Conservation (phyloP, 2,113 vertebrate species). For the Dasyurus viverrinus region DNA sequence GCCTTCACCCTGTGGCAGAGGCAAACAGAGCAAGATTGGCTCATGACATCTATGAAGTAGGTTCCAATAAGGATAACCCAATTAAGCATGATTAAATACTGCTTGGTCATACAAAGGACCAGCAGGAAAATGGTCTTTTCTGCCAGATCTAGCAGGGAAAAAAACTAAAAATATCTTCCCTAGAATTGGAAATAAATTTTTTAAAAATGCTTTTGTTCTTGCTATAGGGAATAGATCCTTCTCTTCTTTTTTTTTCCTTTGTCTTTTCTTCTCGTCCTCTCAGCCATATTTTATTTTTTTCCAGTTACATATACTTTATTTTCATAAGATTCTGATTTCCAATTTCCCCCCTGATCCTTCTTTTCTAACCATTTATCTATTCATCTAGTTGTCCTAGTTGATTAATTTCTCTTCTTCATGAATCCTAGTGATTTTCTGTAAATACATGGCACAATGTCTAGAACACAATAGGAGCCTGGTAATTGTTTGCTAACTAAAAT, state of each 20-base stretch:
- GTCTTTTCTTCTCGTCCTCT: too few relatives aligned
- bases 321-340: too few relatives aligned
- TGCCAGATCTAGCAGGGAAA: neutral
- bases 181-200: neutral
- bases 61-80: neutral
- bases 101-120: neutral
- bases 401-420: neutral
- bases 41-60: neutral
- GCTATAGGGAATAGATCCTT: neutral
- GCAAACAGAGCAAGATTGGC: slow-evolving; percentile 8
- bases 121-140: neutral
- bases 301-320: too few relatives aligned
- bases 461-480: neutral
- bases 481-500: neutral
- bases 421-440: neutral
- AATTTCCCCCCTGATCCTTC: too few relatives aligned
- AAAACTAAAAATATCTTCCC: neutral
- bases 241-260: neutral
- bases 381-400: neutral
- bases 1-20: slow-evolving; percentile 87
- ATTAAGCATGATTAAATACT: neutral
- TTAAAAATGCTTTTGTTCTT: neutral
- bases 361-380: neutral
- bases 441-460: neutral
- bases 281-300: too few relatives aligned